Percentiles rank a stretch among this genome's conserved stretches.
These are phyloP conservation scores for Paraescarpia echinospica DNA, from an alignment of 1,140 invertebrate species.

Conservation along the genomic window DNA sequence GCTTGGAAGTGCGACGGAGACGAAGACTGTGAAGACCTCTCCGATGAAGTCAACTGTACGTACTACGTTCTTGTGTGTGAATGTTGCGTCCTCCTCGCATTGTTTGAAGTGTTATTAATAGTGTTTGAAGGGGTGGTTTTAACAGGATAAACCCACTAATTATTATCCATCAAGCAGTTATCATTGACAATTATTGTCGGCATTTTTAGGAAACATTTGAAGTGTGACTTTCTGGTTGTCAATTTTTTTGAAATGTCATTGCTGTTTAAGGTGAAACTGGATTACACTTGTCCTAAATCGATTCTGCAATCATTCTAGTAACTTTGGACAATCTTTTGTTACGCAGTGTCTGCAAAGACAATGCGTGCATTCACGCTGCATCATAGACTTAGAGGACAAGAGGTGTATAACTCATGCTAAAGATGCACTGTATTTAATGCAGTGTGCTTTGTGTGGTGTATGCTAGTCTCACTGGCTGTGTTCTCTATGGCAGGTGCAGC, in stretches of 20 bases:
- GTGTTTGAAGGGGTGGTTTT: background rate
- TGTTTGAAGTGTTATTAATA: background rate
- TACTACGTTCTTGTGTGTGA: background rate
- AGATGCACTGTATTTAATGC: no score
- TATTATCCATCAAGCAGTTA: background rate
- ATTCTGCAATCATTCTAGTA: no score
- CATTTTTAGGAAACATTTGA: background rate
- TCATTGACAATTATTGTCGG: no score
- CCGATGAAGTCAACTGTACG: conserved; percentile 35
- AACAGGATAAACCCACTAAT: background rate
- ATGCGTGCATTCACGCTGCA: no score
- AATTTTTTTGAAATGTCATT: no score
- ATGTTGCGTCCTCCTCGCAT: background rate
- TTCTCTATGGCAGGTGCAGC: background rate
- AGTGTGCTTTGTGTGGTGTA: background rate
- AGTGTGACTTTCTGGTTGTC: no score
- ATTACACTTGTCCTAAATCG: no score
- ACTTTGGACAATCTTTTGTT: no score
- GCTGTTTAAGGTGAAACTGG: no score
- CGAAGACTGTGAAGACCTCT: conserved; percentile 38
- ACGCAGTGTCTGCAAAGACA: no score
- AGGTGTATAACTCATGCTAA: no score
- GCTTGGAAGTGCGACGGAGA: conserved; percentile 33
- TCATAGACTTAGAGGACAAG: no score
- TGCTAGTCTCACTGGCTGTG: background rate